Base-by-base conservation (phyloP, 2,888 invertebrate genomes). In the Anorthoa munda region DNA sequence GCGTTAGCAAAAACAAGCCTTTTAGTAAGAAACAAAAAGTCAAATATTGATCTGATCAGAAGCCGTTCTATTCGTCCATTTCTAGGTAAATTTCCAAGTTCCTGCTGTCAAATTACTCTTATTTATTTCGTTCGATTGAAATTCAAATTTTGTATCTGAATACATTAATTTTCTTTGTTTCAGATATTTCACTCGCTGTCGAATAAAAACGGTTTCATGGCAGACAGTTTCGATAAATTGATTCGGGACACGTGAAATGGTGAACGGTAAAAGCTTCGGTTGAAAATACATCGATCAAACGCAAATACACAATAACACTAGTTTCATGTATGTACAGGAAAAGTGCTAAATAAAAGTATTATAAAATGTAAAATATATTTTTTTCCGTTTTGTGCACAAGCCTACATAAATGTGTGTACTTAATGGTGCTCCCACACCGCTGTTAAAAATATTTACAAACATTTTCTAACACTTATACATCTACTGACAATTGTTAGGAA, bases 141-240 rank as follows among this genome's bases (percentile, higher is more conserved):
- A 79, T 85, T 86, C 59, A 79, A 81, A 86, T 83, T 75, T 39
- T 15, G 26, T 61, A 70, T 75, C 66, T 64, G 79, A 84, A 83
- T 74, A 67, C 45, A 72, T 81, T 72, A 69, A 75, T 76, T 76
- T 81, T 72, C 69, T 71, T 81, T 67, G 58, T 69, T 81, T 64
- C 11, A 45, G 59, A 69, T 76, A 70, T 66, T 79, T 46, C 31
- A 39, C 13, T 59, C 17, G 45, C 31, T 58, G 15, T 67, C 55
- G 21, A 81, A 70, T 66, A 56, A 77, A 74, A 65, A n/a, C 60
- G 63, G 66, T 71, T 46, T n/a, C 7, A 61, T 61, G 21, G 23
- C 39, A 73, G 26, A 55, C 59, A 50, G 13, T 53, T 72, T 12
- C 11, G 4, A 50, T 48, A 51, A 67, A 67, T 56, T 67, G 23